phyloP scores from a whole-genome alignment of 2,797 vertebrate genomes.

The Geotrypetes seraphini region DNA sequence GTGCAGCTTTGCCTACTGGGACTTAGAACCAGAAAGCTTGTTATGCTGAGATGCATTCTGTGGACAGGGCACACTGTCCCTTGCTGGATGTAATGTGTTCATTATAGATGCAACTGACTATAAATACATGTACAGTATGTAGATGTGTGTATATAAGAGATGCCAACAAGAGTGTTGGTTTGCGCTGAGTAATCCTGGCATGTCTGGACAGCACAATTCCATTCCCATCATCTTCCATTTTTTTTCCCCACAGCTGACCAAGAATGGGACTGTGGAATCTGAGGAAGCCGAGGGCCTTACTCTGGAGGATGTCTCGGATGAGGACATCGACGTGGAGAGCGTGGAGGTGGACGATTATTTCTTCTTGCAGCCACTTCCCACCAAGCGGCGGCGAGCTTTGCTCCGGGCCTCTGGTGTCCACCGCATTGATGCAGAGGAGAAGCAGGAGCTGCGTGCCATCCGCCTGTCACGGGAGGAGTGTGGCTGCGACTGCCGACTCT shows the following conservation, averaged over 20 bases:
- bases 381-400: constrained; percentile 78
- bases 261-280: constrained; percentile 83
- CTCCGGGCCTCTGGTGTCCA: constrained; percentile 82
- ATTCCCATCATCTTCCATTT: background rate
- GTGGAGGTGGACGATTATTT: constrained; percentile 92
- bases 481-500: constrained; percentile 86
- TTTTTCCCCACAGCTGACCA: constrained; percentile 64
- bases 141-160: too few species aligned
- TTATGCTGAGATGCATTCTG: too few species aligned
- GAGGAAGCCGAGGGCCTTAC: constrained; percentile 83
- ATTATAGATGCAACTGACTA: too few species aligned
- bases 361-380: constrained; percentile 87
- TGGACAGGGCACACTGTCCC: too few species aligned
- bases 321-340: constrained; percentile 82
- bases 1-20: too few species aligned
- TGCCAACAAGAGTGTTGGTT: too few species aligned
- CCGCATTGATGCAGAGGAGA: constrained; percentile 87
- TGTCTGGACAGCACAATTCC: too few species aligned
- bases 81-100: too few species aligned
- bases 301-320: constrained; percentile 83
- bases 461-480: constrained; percentile 89
- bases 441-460: constrained; percentile 82
- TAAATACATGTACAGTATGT: too few species aligned
- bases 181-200: too few species aligned
- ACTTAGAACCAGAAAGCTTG: too few species aligned